Evolutionary conservation across 2,113 vertebrate genomes (phyloP).

Genomic region (Alaudala cheleensis): DNA sequence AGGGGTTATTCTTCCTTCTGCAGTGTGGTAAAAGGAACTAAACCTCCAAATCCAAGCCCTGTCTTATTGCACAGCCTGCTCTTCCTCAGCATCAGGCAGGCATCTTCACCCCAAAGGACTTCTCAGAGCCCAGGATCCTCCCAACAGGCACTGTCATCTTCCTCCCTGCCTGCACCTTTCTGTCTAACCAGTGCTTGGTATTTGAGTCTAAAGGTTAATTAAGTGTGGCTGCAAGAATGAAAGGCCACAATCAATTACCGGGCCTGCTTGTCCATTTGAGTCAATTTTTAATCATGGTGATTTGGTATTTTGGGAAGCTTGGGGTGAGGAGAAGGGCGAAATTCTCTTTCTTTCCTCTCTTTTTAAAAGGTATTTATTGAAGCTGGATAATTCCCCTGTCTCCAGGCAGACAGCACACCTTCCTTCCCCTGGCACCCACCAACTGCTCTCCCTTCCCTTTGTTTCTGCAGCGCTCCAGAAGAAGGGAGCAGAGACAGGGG

Average conservation of each 20-base stretch:
- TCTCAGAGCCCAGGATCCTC: neutral
- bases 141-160: conserved; percentile 11
- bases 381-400: conserved; percentile 11
- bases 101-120: neutral
- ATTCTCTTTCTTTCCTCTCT: conserved; percentile 41
- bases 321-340: conserved; percentile 41
- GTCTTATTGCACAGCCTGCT: neutral
- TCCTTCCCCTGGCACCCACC: neutral
- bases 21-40: neutral
- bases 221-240: conserved; percentile 80
- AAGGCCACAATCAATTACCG: conserved; percentile 80
- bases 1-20: neutral
- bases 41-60: neutral
- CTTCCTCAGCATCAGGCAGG: neutral
- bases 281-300: conserved; percentile 77
- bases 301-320: conserved; percentile 67
- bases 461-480: neutral
- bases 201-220: conserved; percentile 87
- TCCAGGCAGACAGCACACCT: neutral
- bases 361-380: conserved; percentile 10
- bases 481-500: neutral
- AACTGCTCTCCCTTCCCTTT: neutral
- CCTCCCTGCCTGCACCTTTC: conserved; percentile 46
- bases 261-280: conserved; percentile 70
- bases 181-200: conserved; percentile 74